A percentile compares a stretch with the other conserved stretches of the same genome.
Evolutionary conservation across 2,888 invertebrate genomes (phyloP).

Genomic region (Scaptomyza polygonia): DNA sequence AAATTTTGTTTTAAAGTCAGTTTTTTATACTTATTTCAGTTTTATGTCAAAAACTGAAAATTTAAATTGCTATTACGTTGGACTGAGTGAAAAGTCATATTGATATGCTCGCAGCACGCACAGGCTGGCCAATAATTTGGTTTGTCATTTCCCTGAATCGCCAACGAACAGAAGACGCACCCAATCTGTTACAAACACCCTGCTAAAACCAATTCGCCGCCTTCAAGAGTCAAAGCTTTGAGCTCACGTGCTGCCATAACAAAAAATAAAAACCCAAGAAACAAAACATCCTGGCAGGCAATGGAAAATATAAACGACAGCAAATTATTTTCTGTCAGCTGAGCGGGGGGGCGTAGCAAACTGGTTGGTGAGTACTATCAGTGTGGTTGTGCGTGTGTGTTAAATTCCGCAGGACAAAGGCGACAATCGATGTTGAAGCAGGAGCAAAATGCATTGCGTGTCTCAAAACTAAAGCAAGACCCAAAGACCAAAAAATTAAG

Average conservation of each 20-base stretch:
- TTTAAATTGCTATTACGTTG: background rate
- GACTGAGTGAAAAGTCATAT: conserved; percentile 8
- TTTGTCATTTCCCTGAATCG: conserved; percentile 47
- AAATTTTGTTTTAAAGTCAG: too few relatives aligned
- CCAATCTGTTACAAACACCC: conserved; percentile 9
- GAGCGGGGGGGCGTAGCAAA: conserved; percentile 7
- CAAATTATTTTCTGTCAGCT: conserved; percentile 68
- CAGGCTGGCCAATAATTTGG: conserved; percentile 30
- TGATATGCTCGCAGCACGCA: conserved; percentile 6
- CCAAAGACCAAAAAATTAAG: conserved; percentile 47
- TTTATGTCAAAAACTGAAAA: background rate
- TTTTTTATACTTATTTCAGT: background rate
- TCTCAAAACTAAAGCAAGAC: conserved; percentile 43
- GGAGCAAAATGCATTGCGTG: conserved; percentile 65
- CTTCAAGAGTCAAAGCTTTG: conserved; percentile 26
- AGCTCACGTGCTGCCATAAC: conserved; percentile 44
- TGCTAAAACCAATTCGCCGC: conserved; percentile 1
- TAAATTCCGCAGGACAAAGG: conserved; percentile 49
- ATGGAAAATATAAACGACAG: conserved; percentile 53
- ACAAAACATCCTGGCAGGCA: conserved; percentile 36
- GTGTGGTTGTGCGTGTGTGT: conserved; percentile 33
- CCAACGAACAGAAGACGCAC: conserved; percentile 30
- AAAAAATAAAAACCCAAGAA: conserved; percentile 33
- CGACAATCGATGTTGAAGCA: conserved; percentile 17
- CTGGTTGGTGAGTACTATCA: background rate